Conservation (phyloP, 2,113 vertebrate genomes). For the Oriolus oriolus region DNA sequence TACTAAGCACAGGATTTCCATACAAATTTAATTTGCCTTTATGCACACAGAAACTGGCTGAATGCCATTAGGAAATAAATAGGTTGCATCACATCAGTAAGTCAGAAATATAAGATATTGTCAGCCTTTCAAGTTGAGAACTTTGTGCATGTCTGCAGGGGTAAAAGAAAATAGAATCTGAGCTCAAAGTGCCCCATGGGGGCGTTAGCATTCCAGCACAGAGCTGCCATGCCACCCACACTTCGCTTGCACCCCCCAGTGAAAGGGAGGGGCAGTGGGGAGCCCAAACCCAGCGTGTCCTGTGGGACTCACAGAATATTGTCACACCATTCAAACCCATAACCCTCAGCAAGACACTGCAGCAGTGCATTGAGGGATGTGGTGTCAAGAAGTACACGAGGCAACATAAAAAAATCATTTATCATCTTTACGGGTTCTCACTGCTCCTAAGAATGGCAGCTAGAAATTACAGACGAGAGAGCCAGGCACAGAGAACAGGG, state of each 20-base stretch:
- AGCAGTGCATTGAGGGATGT: background rate
- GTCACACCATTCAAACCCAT: background rate
- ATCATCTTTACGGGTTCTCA: background rate
- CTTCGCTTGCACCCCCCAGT: fast-evolving
- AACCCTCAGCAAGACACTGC: background rate
- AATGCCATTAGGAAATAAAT: background rate
- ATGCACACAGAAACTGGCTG: background rate
- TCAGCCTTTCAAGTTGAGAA: background rate
- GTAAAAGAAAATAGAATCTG: background rate
- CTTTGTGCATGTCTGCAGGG: background rate
- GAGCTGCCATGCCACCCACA: background rate
- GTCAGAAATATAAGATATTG: background rate
- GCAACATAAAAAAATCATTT: background rate
- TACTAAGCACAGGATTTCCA: background rate
- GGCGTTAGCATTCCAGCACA: background rate
- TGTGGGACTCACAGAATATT: background rate
- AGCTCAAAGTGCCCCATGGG: background rate
- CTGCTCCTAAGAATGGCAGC: background rate
- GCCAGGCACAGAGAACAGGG: background rate
- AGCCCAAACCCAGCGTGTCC: fast-evolving
- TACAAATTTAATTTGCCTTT: background rate
- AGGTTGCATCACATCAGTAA: background rate
- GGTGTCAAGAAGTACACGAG: background rate
- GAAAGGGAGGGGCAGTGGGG: background rate
- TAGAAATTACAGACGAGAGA: background rate